Base-by-base conservation (phyloP, 2,797 vertebrate species). In the Acrossocheilus wenchowensis region DNA sequence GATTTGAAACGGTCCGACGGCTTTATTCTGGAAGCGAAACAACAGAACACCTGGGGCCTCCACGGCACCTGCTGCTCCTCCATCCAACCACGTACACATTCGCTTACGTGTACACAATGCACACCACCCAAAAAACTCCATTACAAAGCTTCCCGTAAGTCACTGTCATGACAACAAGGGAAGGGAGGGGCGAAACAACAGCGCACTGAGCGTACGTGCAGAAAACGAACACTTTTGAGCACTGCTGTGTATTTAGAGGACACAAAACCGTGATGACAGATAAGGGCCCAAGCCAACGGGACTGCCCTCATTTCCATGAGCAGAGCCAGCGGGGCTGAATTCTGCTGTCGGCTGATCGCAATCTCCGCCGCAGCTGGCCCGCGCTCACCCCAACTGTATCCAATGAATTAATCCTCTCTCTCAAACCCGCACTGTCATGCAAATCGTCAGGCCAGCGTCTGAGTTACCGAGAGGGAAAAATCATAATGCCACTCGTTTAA, bases 321-420 rank as follows among this genome's bases (percentile, higher is more conserved):
- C 74, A 85, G 54, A 78, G 86, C 83, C 85, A 68, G 74, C 45
- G n/a, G 78, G 81, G 66, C 84, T 86, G 83, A 82, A 75, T 81
- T 82, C 74, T 84, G 52, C 68, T 75, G 87, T 84, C 79, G 57
- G 43, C 83, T 36, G 86, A 90, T 89, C 81, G 21, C 86, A 82
- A 89, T 89, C 87, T 89, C 81, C 85, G 34, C 81, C 26, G 78
- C 90, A 90, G 89, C 88, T 90, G 86, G 86, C 86, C 78, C 68
- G 57, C 75, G 30, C 78, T 86, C 83, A 85, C 85, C 85, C 84
- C 62, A 39, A 87, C 88, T 87, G 87, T 88, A 91, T 85, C 80
- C 82, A 87, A 87, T 74, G 88, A 87, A 89, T 90, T 85, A 87
- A 90, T 88, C 75, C 85, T 78, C 72, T 84, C 79, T 78, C 87